Evolutionary conservation across 2,113 vertebrate genomes (phyloP).

Genomic region (Gasterosteus aculeatus): DNA sequence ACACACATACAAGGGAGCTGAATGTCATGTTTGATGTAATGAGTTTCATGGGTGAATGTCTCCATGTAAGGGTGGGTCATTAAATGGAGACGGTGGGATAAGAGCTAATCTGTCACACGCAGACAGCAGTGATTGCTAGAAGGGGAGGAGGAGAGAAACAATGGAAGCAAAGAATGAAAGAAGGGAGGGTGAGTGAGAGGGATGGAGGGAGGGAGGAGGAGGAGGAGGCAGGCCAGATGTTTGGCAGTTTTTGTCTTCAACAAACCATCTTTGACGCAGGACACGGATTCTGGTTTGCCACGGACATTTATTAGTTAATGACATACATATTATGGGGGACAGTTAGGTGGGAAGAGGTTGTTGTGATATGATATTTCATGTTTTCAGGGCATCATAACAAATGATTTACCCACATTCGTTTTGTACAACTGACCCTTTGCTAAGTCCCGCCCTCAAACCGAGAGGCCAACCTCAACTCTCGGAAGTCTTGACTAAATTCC

Average conservation of each 20-base stretch:
- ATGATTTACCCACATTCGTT: too few relatives aligned
- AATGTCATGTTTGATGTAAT: slow-evolving; percentile 66
- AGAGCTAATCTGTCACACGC: slow-evolving; percentile 55
- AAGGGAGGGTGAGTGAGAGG: background rate
- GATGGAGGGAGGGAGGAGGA: too few relatives aligned
- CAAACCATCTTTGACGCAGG: background rate
- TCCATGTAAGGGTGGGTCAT: slow-evolving; percentile 56
- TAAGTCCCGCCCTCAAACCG: too few relatives aligned
- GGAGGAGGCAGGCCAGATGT: background rate
- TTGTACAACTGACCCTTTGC: too few relatives aligned
- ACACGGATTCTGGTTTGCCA: background rate
- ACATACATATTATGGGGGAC: background rate
- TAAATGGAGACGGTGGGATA: slow-evolving; percentile 57
- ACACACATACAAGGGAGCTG: slow-evolving; percentile 2
- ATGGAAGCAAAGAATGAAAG: background rate
- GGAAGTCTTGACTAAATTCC: too few relatives aligned
- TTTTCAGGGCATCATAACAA: too few relatives aligned
- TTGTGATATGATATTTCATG: background rate
- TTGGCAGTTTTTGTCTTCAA: background rate
- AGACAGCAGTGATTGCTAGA: slow-evolving; percentile 27
- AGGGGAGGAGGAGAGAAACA: background rate
- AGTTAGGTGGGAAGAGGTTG: background rate
- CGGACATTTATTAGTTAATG: background rate
- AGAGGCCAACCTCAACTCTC: too few relatives aligned
- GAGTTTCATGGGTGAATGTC: slow-evolving; percentile 65